These are phyloP conservation scores for Goniozus legneri DNA, from an alignment of 1,140 invertebrate genomes.

Conservation along the genomic window DNA sequence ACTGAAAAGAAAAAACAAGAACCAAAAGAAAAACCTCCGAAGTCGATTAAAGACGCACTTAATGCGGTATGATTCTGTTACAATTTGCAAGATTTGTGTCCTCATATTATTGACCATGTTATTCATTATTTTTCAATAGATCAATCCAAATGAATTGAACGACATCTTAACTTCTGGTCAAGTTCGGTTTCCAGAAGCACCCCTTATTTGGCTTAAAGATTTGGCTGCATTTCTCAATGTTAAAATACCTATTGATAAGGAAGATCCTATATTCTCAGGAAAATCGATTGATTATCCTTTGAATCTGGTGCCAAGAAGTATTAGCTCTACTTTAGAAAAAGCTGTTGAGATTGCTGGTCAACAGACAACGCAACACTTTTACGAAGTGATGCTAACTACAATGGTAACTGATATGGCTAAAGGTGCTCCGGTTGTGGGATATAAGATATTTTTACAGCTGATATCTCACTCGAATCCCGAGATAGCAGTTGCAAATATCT, in stretches of 20 bases:
- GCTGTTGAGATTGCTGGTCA: conserved; percentile 58
- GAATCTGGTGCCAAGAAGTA: conserved; percentile 54
- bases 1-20: conserved; percentile 42
- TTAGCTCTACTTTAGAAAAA: conserved; percentile 56
- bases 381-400: conserved; percentile 61
- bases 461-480: conserved; percentile 63
- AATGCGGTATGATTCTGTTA: conserved; percentile 54
- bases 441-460: conserved; percentile 69
- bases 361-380: conserved; percentile 60
- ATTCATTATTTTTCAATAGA: conserved; percentile 46
- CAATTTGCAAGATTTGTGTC: too few species aligned
- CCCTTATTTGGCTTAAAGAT: conserved; percentile 63
- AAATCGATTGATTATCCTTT: conserved; percentile 55
- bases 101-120: too few species aligned
- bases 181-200: conserved; percentile 60
- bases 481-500: conserved; percentile 59
- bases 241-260: conserved; percentile 61
- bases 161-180: conserved; percentile 55
- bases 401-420: conserved; percentile 67
- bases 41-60: conserved; percentile 65
- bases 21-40: conserved; percentile 58
- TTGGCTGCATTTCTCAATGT: conserved; percentile 61
- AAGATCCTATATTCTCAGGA: conserved; percentile 58
- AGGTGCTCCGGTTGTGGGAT: conserved; percentile 61
- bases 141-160: conserved; percentile 57